phyloP scores from a whole-genome alignment of 2,113 vertebrate genomes.

The Diphyllodes magnificus region DNA sequence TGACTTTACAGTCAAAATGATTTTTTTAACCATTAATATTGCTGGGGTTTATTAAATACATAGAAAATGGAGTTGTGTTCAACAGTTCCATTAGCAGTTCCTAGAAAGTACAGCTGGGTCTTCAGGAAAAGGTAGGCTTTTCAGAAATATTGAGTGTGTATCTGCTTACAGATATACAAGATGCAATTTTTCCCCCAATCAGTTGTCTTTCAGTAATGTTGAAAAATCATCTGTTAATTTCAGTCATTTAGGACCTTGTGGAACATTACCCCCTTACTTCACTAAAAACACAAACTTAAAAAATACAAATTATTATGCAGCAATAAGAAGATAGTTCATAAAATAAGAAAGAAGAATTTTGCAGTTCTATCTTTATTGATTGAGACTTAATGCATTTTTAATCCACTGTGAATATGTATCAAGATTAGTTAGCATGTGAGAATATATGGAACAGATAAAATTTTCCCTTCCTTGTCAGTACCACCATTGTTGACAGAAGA shows the following conservation, averaged over 20 bases:
- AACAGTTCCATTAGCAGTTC: background rate
- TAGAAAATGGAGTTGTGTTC: background rate
- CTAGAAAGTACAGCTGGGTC: background rate
- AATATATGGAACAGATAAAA: background rate
- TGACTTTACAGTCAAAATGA: background rate
- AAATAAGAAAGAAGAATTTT: background rate
- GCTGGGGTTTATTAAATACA: background rate
- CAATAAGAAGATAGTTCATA: background rate
- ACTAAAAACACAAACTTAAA: background rate
- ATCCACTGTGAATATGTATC: background rate
- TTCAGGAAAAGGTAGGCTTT: background rate
- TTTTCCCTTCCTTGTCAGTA: background rate
- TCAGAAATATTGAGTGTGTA: background rate
- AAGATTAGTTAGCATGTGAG: background rate
- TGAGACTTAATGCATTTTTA: background rate
- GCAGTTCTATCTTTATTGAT: background rate
- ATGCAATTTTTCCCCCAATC: accelerated
- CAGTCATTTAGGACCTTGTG: background rate
- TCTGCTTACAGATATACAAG: background rate
- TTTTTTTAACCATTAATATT: background rate
- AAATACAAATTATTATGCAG: background rate
- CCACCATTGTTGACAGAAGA: background rate
- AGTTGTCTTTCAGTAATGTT: background rate
- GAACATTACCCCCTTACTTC: background rate
- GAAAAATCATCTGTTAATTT: background rate